phyloP scores from a whole-genome alignment of 1,140 invertebrate genomes.

The Oncopodura yosiiana region DNA sequence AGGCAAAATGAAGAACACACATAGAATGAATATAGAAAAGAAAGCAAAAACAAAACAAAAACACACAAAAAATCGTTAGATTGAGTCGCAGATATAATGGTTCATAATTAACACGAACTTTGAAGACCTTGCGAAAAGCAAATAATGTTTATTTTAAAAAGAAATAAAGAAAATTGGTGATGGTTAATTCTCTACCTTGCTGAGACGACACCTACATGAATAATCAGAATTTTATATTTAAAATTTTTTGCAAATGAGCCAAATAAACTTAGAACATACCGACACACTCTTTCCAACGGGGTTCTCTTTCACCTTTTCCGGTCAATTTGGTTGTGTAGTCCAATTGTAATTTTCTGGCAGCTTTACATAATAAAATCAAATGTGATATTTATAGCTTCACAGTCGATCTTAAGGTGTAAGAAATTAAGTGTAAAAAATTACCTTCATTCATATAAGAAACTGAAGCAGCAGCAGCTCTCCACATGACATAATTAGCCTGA shows the following conservation, averaged over 20 bases:
- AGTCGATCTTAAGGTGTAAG: too few relatives aligned
- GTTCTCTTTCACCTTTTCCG: constrained; percentile 61
- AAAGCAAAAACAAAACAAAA: constrained; percentile 3
- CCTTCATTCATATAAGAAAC: constrained; percentile 67
- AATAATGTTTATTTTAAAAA: background rate
- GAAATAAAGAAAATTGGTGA: background rate
- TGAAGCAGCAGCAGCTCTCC: constrained; percentile 61
- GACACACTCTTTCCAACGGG: constrained; percentile 77
- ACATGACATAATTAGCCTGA: constrained; percentile 71
- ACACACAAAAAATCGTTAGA: background rate
- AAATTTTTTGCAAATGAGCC: too few relatives aligned
- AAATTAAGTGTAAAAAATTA: too few relatives aligned
- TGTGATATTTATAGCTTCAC: too few relatives aligned
- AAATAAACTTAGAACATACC: too few relatives aligned
- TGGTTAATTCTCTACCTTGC: constrained; percentile 46
- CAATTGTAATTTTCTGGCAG: constrained; percentile 58
- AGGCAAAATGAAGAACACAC: background rate
- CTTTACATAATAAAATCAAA: too few relatives aligned
- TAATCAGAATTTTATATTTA: too few relatives aligned
- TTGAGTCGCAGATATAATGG: background rate
- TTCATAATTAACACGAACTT: background rate
- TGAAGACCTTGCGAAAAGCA: background rate
- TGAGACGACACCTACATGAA: constrained; percentile 56
- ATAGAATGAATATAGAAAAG: background rate
- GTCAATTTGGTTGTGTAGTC: constrained; percentile 61